Evolutionary conservation across 2,888 invertebrate species (phyloP).

Genomic region (Oxycera nigricornis): DNA sequence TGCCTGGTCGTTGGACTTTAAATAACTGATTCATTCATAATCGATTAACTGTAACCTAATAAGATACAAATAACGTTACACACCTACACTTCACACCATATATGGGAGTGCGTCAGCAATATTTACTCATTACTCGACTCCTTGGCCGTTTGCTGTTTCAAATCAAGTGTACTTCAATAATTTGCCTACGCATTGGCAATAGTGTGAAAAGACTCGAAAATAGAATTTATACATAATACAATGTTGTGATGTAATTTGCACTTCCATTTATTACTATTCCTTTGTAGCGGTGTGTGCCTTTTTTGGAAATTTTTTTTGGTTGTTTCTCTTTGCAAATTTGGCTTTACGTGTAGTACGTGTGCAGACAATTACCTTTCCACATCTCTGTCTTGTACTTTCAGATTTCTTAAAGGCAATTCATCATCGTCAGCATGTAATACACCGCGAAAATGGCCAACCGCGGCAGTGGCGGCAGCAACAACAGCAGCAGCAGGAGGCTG

Average conservation of each 20-base stretch:
- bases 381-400: conserved; percentile 37
- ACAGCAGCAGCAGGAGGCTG: conserved; percentile 13
- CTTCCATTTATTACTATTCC: neutral
- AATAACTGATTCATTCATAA: neutral
- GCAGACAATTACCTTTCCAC: neutral
- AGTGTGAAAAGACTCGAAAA: conserved; percentile 16
- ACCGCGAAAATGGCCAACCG: conserved; percentile 41
- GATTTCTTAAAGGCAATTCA: conserved; percentile 47
- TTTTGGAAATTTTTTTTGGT: neutral
- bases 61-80: conserved; percentile 3
- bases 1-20: neutral
- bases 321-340: conserved; percentile 1
- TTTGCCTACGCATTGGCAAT: neutral
- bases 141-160: neutral
- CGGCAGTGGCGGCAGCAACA: conserved; percentile 9
- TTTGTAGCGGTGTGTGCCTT: neutral
- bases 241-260: neutral
- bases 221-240: neutral
- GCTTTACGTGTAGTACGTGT: neutral
- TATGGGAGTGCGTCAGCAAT: neutral
- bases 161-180: conserved; percentile 14
- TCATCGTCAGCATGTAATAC: conserved; percentile 48
- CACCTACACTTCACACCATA: neutral
- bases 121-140: neutral
- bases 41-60: conserved; percentile 4